Evolutionary conservation across 2,888 invertebrate genomes (phyloP), one percentile per base, ranked within the genome.

Genomic region (Chrysolina oricalcia): DNA sequence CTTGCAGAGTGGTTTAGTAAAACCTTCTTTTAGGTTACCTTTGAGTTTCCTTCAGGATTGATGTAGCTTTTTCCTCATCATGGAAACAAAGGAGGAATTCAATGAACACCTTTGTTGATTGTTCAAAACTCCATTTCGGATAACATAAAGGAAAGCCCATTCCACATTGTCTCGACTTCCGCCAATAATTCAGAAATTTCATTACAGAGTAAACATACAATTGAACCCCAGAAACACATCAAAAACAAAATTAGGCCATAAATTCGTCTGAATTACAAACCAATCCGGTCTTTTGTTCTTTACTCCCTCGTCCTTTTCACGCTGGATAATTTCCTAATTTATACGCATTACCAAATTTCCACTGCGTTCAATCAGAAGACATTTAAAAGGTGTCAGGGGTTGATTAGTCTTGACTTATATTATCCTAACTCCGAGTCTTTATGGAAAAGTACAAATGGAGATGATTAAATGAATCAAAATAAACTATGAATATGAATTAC

Each of bases 261-360:
- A 73, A 72, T 76, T 74, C 70, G 68, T 75, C 70, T 73, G 70
- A 76, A 76, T 76, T 72, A 76, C 76, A 71, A 76, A 74, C 76
- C 76, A 76, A 76, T 78, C 74, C 70, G 66, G 64, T 41, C 67
- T 70, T 76, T 76, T 76, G 76, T 73, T 76, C 74, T 69, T 73
- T 59, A 15, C 70, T 56, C 63, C 62, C 50, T 46, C 63, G 70
- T 64, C 76, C 67, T 73, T 74, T 75, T 72, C 74, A 69, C 70
- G 73, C 73, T 66, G 74, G 71, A 74, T 76, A 76, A 76, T 78
- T 78, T 76, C 64, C 74, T 76, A 78, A 78, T 78, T 78, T 78
- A 78, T 78, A 78, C 74, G 72, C 78, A 69, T 74, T 73, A 73
- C 69, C 69, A 62, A 78, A 75, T 75, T 78, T 72, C 40, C 73